Evolutionary conservation across 2,888 invertebrate species (phyloP).

Genomic region (Diadromus collaris): DNA sequence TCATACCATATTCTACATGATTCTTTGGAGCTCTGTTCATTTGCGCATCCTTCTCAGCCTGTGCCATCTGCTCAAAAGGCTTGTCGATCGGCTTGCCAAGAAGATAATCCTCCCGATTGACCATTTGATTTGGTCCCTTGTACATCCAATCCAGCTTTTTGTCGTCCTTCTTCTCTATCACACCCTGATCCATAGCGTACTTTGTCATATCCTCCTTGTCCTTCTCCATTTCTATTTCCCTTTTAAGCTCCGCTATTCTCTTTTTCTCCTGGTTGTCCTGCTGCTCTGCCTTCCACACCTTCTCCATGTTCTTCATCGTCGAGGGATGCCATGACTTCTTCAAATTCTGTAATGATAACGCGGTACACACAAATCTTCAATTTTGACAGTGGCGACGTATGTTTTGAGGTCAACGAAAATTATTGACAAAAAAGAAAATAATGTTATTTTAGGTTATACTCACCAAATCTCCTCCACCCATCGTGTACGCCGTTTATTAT

Average conservation of each 20-base stretch:
- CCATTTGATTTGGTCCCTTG: conserved; percentile 83
- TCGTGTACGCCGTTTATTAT: conserved; percentile 60
- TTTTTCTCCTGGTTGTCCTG: conserved; percentile 86
- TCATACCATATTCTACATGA: conserved; percentile 84
- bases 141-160: conserved; percentile 95
- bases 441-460: conserved; percentile 62
- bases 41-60: conserved; percentile 82
- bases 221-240: conserved; percentile 85
- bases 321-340: conserved; percentile 92
- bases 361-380: not conserved
- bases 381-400: not conserved
- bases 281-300: conserved; percentile 90
- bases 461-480: conserved; percentile 80
- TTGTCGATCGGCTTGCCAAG: conserved; percentile 92
- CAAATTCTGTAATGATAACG: conserved; percentile 82
- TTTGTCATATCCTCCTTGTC: conserved; percentile 85
- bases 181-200: conserved; percentile 82
- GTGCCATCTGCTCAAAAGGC: conserved; percentile 86
- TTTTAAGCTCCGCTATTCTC: conserved; percentile 85
- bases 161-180: conserved; percentile 80
- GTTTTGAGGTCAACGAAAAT: conserved; percentile 3
- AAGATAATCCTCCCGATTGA: conserved; percentile 93
- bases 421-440: not conserved
- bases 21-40: conserved; percentile 81
- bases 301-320: conserved; percentile 89